A percentile compares a stretch with the other conserved stretches of the same genome.
Conservation (phyloP, 2,888 invertebrate species). For the Drosophila imparisetae region DNA sequence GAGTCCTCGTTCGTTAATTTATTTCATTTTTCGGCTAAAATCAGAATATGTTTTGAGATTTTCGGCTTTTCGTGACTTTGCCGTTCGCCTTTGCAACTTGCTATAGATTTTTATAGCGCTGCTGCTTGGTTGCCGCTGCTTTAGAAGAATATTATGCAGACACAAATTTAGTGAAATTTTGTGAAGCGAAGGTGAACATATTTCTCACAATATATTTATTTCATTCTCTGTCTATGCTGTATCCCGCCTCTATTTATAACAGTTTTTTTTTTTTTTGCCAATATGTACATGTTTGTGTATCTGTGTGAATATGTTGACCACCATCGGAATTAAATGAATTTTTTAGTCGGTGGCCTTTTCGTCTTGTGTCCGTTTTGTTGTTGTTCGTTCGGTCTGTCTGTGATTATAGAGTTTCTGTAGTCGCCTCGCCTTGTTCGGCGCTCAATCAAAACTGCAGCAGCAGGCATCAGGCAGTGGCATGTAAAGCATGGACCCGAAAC, state of each 20-base stretch:
- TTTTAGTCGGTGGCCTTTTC: constrained; percentile 5
- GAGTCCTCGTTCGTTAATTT: constrained; percentile 29
- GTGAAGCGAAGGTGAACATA: constrained; percentile 26
- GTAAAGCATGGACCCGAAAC: background rate
- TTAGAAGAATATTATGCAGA: constrained; percentile 15
- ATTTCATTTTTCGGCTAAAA: constrained; percentile 9
- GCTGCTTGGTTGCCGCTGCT: background rate
- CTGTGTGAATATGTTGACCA: constrained; percentile 1
- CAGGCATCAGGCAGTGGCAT: background rate
- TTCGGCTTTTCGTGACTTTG: constrained; percentile 12
- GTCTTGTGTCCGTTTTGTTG: background rate
- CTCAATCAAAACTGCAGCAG: constrained; percentile 24
- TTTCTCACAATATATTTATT: constrained; percentile 9
- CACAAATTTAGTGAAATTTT: constrained; percentile 14
- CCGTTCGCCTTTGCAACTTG: constrained; percentile 8
- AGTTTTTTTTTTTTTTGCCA: background rate
- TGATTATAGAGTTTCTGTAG: background rate
- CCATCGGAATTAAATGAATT: constrained; percentile 6
- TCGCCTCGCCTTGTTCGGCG: constrained; percentile 16
- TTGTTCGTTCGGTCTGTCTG: background rate
- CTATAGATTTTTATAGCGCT: constrained; percentile 23
- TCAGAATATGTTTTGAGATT: constrained; percentile 15
- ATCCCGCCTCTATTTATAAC: constrained; percentile 35
- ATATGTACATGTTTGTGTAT: background rate
- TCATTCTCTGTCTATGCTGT: constrained; percentile 9